Evolutionary conservation across 2,797 vertebrate species (phyloP).

Genomic region (Lagocephalus sceleratus): DNA sequence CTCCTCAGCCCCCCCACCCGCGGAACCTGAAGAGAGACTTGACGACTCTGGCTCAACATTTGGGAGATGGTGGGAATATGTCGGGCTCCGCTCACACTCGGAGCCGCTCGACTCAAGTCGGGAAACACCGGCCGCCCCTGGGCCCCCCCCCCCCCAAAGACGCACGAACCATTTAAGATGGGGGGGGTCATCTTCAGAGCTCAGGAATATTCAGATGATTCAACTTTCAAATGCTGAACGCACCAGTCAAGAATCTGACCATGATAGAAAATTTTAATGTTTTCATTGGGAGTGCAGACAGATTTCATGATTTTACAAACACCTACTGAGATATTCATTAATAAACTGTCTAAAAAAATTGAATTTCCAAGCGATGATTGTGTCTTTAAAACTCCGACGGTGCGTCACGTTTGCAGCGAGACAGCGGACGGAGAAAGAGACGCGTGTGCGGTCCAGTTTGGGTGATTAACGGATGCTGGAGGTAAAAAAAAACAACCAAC

Average conservation of each 20-base stretch:
- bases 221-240: not conserved
- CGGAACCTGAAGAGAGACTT: slow-evolving; percentile 52
- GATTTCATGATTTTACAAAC: slow-evolving; percentile 1
- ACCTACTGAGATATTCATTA: not conserved
- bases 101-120: slow-evolving; percentile 69
- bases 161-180: slow-evolving; percentile 14
- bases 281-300: slow-evolving; percentile 10
- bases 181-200: not conserved
- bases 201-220: not conserved
- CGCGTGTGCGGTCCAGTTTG: too few species aligned
- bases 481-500: too few species aligned
- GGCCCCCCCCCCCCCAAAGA: slow-evolving; percentile 1
- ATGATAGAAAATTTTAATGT: slow-evolving; percentile 23
- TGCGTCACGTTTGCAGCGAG: not conserved
- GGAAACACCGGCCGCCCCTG: slow-evolving; percentile 51
- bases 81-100: slow-evolving; percentile 61
- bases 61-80: slow-evolving; percentile 68
- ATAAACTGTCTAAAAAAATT: too few species aligned
- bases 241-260: not conserved
- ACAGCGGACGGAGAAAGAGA: not conserved
- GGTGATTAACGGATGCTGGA: not conserved
- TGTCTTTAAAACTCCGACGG: slow-evolving; percentile 21
- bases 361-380: too few species aligned
- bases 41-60: slow-evolving; percentile 68
- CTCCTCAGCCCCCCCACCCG: slow-evolving; percentile 60